Conservation (phyloP, 1,140 invertebrate species). For the Drosophila lowei region DNA sequence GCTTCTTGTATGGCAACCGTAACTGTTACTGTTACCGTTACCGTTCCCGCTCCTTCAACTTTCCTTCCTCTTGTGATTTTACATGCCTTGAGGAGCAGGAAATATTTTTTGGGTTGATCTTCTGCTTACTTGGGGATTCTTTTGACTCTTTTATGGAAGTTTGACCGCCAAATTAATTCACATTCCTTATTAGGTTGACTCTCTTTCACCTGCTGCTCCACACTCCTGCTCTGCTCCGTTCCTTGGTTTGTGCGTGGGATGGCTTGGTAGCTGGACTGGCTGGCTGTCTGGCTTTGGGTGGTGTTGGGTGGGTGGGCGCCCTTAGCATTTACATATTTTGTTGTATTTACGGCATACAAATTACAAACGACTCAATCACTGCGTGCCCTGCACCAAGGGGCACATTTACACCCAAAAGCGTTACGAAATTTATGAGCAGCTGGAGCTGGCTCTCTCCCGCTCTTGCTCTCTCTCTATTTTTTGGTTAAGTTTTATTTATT, state of each 20-base stretch:
- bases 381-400: slow-evolving; percentile 48
- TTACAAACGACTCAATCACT: slow-evolving; percentile 31
- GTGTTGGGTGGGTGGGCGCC: slow-evolving; percentile 38
- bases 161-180: slow-evolving; percentile 4
- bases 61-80: too few relatives aligned
- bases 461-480: slow-evolving; percentile 30
- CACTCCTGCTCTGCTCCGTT: slow-evolving; percentile 1
- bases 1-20: too few relatives aligned
- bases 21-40: too few relatives aligned
- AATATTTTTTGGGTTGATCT: too few relatives aligned
- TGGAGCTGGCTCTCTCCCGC: slow-evolving; percentile 44
- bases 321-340: slow-evolving; percentile 44
- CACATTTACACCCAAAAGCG: slow-evolving; percentile 42
- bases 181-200: slow-evolving; percentile 1
- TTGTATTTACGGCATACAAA: slow-evolving; percentile 29
- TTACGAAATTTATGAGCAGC: slow-evolving; percentile 61
- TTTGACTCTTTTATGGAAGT: too few relatives aligned
- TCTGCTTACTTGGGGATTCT: too few relatives aligned
- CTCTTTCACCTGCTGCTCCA: background rate
- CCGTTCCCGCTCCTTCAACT: too few relatives aligned
- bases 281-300: slow-evolving; percentile 1
- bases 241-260: slow-evolving; percentile 6
- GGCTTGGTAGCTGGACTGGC: background rate
- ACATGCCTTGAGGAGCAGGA: too few relatives aligned
- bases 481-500: slow-evolving; percentile 66